A percentile compares a stretch with the other conserved stretches of the same genome.
These are phyloP conservation scores for Scarus forsteni DNA, from an alignment of 2,797 vertebrate species.

Conservation along the genomic window DNA sequence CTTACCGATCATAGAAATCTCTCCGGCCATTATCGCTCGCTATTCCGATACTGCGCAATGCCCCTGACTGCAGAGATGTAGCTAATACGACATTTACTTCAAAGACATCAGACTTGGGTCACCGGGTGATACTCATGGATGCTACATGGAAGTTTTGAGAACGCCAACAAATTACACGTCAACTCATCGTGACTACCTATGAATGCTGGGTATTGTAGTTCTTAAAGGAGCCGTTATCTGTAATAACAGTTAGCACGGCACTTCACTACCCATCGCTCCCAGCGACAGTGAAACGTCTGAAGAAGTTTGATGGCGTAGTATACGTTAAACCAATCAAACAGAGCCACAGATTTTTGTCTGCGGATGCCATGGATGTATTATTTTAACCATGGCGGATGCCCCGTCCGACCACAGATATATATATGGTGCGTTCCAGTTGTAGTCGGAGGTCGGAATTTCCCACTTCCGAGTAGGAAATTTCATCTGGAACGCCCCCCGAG, in stretches of 20 bases:
- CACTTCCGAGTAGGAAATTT: too few species aligned
- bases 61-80: conserved; percentile 7
- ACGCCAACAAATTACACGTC: conserved; percentile 79
- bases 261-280: conserved; percentile 61
- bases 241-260: background rate
- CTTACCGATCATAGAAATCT: conserved; percentile 86
- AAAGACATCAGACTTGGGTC: background rate
- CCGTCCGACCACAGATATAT: too few species aligned
- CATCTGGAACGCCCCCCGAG: too few species aligned
- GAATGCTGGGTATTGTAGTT: conserved; percentile 80
- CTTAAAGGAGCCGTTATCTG: fast-evolving
- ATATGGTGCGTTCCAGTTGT: too few species aligned
- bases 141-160: conserved; percentile 19
- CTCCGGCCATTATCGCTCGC: conserved; percentile 78
- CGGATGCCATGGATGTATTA: too few species aligned
- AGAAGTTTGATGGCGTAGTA: background rate
- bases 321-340: conserved; percentile 39
- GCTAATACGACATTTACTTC: background rate
- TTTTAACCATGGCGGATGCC: too few species aligned
- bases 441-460: too few species aligned
- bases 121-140: conserved; percentile 8
- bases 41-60: background rate
- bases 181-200: background rate
- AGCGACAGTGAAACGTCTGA: background rate
- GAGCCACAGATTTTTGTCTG: background rate